phyloP scores from a whole-genome alignment of 2,797 vertebrate species.

The Erithacus rubecula region DNA sequence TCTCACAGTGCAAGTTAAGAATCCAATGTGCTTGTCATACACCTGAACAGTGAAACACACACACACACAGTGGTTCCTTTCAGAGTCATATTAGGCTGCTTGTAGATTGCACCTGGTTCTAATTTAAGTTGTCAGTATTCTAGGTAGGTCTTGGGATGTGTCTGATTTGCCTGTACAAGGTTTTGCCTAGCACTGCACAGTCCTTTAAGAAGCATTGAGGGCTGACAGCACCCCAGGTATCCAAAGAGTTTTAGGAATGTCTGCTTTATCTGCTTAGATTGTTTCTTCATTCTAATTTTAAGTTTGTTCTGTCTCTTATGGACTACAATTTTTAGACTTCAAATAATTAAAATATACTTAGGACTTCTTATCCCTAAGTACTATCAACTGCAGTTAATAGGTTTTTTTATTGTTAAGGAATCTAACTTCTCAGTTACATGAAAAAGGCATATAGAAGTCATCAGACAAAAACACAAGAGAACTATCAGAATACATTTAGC shows the following conservation, averaged over 20 bases:
- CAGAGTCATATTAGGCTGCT: not conserved
- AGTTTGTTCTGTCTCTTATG: not conserved
- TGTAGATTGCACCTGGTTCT: not conserved
- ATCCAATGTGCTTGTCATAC: not conserved
- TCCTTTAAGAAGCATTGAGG: not conserved
- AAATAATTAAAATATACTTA: not conserved
- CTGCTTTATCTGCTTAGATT: not conserved
- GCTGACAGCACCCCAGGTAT: not conserved
- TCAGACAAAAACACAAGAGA: not conserved
- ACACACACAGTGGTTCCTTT: not conserved
- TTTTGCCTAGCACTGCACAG: not conserved
- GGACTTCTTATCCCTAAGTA: not conserved
- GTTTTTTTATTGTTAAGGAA: not conserved
- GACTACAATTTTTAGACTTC: not conserved
- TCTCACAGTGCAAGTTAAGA: not conserved
- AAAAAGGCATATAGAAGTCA: not conserved
- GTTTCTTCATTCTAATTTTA: not conserved
- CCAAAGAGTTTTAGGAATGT: not conserved
- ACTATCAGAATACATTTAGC: not conserved
- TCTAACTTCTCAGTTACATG: not conserved
- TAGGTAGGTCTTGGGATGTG: not conserved
- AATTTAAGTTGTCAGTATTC: not conserved
- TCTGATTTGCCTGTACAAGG: fast-evolving
- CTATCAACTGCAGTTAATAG: not conserved
- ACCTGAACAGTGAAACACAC: not conserved